phyloP scores from a whole-genome alignment of 2,888 invertebrate genomes.

The Halictus ligatus region DNA sequence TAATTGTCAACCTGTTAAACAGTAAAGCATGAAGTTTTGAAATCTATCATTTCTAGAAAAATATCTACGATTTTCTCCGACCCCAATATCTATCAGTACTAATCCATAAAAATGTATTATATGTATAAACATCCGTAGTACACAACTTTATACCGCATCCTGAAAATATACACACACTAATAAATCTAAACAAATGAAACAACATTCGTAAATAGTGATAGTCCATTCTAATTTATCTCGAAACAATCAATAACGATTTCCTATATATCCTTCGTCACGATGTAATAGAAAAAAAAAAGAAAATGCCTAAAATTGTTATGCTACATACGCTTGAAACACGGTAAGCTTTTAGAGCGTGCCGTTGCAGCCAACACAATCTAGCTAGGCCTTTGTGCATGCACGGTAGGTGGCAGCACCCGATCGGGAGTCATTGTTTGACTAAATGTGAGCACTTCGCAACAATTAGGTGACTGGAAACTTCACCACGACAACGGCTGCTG shows the following conservation, averaged over 20 bases:
- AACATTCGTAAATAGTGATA: no score
- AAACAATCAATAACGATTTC: background rate
- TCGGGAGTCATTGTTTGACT: slow-evolving; percentile 8
- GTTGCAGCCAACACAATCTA: background rate
- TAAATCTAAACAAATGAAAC: background rate
- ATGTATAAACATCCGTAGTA: background rate
- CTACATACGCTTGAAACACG: background rate
- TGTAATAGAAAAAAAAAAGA: background rate
- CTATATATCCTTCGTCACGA: background rate
- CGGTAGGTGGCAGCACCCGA: background rate
- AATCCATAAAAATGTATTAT: background rate
- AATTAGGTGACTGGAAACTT: slow-evolving; percentile 8
- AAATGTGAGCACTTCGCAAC: slow-evolving; percentile 6
- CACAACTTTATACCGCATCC: background rate
- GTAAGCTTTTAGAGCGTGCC: background rate
- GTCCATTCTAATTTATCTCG: background rate
- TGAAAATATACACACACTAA: background rate
- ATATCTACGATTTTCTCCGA: background rate
- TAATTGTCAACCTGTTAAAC: no score
- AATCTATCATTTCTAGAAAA: background rate
- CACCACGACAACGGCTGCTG: background rate
- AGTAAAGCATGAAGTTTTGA: background rate
- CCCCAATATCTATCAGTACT: no score
- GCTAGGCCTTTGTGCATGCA: background rate
- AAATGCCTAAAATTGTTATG: background rate